A percentile compares a stretch with the other conserved stretches of the same genome.
Conservation (phyloP, 92 coral and sea anemone genomes). For the Scolanthus callimorphus region DNA sequence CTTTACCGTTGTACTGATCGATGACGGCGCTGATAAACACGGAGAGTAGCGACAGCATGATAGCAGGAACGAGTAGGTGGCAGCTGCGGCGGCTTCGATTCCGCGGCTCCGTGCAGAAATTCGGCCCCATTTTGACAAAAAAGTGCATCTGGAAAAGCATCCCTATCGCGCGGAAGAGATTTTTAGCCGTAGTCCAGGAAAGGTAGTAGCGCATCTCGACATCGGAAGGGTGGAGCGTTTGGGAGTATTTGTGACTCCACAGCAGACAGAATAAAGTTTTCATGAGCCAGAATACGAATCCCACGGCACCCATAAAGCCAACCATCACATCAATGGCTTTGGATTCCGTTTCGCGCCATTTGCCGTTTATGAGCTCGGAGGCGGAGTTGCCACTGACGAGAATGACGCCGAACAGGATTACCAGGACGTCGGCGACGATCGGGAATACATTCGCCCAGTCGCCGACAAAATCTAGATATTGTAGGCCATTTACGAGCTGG, state of each 20-base stretch:
- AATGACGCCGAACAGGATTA: slow-evolving; percentile 52
- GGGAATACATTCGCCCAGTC: slow-evolving; percentile 76
- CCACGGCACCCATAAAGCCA: no score
- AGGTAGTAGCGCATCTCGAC: no score
- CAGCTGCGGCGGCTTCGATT: slow-evolving; percentile 24
- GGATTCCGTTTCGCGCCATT: slow-evolving; percentile 84
- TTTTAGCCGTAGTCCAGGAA: slow-evolving; percentile 59
- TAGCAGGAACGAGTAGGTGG: slow-evolving; percentile 54
- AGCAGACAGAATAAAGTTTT: slow-evolving; percentile 53
- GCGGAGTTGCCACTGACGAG: slow-evolving; percentile 36
- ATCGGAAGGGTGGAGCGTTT: not conserved
- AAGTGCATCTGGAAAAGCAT: slow-evolving; percentile 73
- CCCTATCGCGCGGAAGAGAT: slow-evolving; percentile 42
- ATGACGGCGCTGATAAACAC: slow-evolving; percentile 49
- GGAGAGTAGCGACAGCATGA: slow-evolving; percentile 60
- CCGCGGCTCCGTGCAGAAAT: slow-evolving; percentile 43
- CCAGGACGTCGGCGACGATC: slow-evolving; percentile 42
- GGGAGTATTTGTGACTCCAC: slow-evolving; percentile 28
- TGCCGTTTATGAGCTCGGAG: no score
- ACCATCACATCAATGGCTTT: no score
- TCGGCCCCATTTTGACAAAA: slow-evolving; percentile 80
- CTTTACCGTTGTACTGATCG: slow-evolving; percentile 67
- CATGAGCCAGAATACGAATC: slow-evolving; percentile 66
- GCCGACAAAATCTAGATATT: no score
- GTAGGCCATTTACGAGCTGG: slow-evolving; percentile 63